Conservation (phyloP, 2,888 invertebrate species). For the Tribolium freemani region DNA sequence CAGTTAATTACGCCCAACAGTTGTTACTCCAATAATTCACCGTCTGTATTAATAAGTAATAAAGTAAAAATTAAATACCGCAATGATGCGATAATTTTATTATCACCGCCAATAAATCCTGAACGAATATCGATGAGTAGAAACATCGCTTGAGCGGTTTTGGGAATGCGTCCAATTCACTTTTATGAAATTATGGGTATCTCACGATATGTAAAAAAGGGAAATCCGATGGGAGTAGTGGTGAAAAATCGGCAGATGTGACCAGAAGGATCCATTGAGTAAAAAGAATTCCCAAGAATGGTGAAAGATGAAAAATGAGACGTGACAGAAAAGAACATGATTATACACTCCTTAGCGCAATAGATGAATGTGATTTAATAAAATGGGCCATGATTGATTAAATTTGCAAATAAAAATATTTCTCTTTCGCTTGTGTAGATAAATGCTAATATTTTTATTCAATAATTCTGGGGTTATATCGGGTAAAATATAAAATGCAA, state of each 20-base stretch:
- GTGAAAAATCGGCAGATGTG: conserved; percentile 4
- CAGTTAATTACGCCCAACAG: background rate
- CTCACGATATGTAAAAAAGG: background rate
- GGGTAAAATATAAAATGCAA: too few species aligned
- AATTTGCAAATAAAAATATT: background rate
- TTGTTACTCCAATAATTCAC: background rate
- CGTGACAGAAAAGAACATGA: background rate
- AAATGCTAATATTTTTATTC: too few species aligned
- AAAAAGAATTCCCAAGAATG: background rate
- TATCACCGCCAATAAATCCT: background rate
- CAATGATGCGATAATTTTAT: background rate
- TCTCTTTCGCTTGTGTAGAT: too few species aligned
- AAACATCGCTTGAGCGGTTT: too few species aligned
- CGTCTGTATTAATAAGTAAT: background rate
- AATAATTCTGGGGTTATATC: too few species aligned
- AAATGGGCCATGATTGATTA: background rate
- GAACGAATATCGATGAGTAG: background rate
- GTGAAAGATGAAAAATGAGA: conserved; percentile 2
- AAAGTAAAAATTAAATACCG: too few species aligned
- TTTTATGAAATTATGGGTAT: background rate
- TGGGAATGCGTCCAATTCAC: background rate
- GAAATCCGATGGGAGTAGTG: background rate
- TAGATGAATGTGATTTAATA: background rate
- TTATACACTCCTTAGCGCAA: background rate
- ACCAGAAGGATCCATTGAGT: background rate